Evolutionary conservation across 2,888 invertebrate genomes (phyloP), one percentile per base, ranked within the genome.

Genomic region (Geophilus truncorum): DNA sequence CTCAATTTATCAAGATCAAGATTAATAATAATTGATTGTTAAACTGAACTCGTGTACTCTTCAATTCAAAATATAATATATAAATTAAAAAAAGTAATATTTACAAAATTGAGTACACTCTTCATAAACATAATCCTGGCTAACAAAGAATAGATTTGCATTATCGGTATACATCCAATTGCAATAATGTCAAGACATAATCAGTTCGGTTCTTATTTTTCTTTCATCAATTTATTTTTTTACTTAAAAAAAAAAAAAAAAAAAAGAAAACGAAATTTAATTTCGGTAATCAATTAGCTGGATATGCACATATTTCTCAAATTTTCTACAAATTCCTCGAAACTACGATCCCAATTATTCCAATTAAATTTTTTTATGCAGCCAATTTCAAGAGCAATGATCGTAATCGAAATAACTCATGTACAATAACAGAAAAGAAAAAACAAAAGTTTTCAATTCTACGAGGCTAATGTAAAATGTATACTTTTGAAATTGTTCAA

Each of bases 401-500:
- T n/a, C n/a, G n/a, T n/a, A n/a, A n/a, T n/a, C n/a, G 40, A 40
- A 40, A 40, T 40, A 40, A 40, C 12, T 40, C 15, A n/a, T n/a
- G 40, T 40, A 62, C n/a, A 23, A 70, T 25, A 70, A 70, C 1
- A 28, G 2, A 70, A 70, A 1, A 28, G 15, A 70, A 21, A 70
- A 25, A 70, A 70, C 25, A 70, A 23, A 10, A 70, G 6, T 15
- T 9, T 70, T 70, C 28, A 25, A 70, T 70, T 70, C 70, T 70
- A 70, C 70, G 3, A 70, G 25, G 28, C 70, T 70, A 70, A 28
- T 25, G 70, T 70, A 70, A 70, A 70, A 23, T 70, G 70, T 70
- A 70, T 70, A 70, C 70, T 70, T 70, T 70, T 23, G 70, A 70
- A 70, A 70, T 28, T 25, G 70, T 70, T 70, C 70, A 70, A 70